phyloP scores from a whole-genome alignment of 2,888 invertebrate species.

The Athalia circularis region DNA sequence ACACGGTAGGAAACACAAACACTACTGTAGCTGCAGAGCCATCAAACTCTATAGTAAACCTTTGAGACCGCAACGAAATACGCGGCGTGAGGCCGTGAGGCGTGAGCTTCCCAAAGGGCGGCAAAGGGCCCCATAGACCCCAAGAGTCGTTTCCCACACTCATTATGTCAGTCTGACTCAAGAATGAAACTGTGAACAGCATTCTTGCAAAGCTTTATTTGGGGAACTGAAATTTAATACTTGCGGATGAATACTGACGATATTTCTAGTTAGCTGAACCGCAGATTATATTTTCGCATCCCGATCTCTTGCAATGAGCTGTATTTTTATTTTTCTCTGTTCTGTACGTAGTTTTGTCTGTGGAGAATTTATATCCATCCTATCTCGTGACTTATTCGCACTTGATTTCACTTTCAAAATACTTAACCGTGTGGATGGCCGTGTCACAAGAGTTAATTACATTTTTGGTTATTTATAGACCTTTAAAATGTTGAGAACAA shows the following conservation, averaged over 20 bases:
- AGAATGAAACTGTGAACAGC: slow-evolving; percentile 48
- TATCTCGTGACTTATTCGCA: background rate
- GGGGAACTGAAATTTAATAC: too few species aligned
- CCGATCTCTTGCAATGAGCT: too few species aligned
- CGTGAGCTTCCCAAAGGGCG: slow-evolving; percentile 40
- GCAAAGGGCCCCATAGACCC: slow-evolving; percentile 33
- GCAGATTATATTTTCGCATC: too few species aligned
- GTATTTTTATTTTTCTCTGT: too few species aligned
- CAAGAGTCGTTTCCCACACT: slow-evolving; percentile 49
- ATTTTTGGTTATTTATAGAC: slow-evolving; percentile 27
- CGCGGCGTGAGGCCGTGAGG: slow-evolving; percentile 22
- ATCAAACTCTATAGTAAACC: slow-evolving; percentile 21
- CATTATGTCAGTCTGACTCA: slow-evolving; percentile 45
- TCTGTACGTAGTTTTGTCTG: too few species aligned
- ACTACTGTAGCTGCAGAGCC: slow-evolving; percentile 36
- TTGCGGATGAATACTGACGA: too few species aligned
- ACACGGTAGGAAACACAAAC: slow-evolving; percentile 48
- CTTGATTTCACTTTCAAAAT: background rate
- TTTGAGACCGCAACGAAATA: slow-evolving; percentile 37
- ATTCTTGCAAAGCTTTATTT: slow-evolving; percentile 34
- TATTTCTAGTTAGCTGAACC: too few species aligned
- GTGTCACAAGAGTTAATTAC: slow-evolving; percentile 34
- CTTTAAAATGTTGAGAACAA: slow-evolving; percentile 22
- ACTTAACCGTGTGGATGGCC: background rate
- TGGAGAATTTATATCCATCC: too few species aligned